A percentile compares a stretch with the other conserved stretches of the same genome.
These are phyloP conservation scores for Alexandromys fortis DNA, from an alignment of 2,113 vertebrate species.

Conservation along the genomic window DNA sequence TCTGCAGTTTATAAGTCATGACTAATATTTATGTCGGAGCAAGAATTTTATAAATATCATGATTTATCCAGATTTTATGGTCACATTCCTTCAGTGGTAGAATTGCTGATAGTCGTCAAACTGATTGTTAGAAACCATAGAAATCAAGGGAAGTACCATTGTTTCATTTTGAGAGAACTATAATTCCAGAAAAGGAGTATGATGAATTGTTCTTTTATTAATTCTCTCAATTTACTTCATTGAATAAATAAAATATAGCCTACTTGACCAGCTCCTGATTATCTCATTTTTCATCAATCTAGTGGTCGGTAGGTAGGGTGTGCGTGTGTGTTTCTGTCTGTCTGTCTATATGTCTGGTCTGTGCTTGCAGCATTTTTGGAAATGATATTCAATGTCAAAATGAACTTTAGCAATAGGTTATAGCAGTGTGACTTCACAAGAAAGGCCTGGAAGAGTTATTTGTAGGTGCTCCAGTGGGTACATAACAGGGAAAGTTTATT, in stretches of 20 bases:
- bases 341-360: not conserved
- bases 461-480: not conserved
- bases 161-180: constrained; percentile 36
- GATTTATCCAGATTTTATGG: constrained; percentile 54
- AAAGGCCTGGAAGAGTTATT: not conserved
- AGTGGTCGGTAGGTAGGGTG: not conserved
- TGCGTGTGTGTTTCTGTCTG: not conserved
- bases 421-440: not conserved
- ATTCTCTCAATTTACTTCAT: constrained; percentile 59
- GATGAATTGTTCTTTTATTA: not conserved
- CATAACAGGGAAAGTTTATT: not conserved
- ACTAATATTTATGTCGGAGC: constrained; percentile 46
- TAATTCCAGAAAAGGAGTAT: not conserved
- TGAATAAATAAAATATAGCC: constrained; percentile 27
- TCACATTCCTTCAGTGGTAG: constrained; percentile 27
- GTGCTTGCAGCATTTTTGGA: not conserved
- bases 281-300: not conserved
- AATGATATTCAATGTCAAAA: not conserved
- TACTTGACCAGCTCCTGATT: not conserved
- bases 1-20: constrained; percentile 52
- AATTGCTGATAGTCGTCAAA: constrained; percentile 7
- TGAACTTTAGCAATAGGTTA: not conserved
- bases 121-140: constrained; percentile 51
- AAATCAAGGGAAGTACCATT: constrained; percentile 31
- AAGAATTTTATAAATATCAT: constrained; percentile 30